Percentiles rank a stretch among this genome's conserved stretches.
Conservation (phyloP, 2,113 vertebrate genomes). For the Polypterus bichir region DNA sequence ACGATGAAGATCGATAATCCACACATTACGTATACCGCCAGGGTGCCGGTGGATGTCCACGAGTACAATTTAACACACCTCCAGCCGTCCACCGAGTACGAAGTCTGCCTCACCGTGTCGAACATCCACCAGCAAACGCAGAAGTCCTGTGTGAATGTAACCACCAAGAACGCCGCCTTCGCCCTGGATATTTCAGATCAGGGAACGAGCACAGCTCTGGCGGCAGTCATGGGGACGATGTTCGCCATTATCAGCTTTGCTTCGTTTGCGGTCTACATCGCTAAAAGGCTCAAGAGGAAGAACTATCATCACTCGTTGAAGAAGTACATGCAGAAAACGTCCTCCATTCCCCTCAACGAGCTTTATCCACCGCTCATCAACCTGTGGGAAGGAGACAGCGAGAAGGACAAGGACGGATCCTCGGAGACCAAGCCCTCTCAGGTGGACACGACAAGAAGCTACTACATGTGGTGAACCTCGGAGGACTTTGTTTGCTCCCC, state of each 20-base stretch:
- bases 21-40: conserved; percentile 88
- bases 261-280: conserved; percentile 66
- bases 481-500: conserved; percentile 49
- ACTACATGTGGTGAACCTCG: conserved; percentile 94
- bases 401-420: conserved; percentile 86
- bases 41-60: conserved; percentile 87
- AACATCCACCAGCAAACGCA: conserved; percentile 83
- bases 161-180: conserved; percentile 75
- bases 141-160: conserved; percentile 87
- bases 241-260: conserved; percentile 79
- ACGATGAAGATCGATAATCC: conserved; percentile 97
- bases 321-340: conserved; percentile 98
- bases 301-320: conserved; percentile 94
- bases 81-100: conserved; percentile 86
- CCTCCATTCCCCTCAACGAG: conserved; percentile 91
- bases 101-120: conserved; percentile 88
- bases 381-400: conserved; percentile 89
- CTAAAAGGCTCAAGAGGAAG: conserved; percentile 86
- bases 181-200: conserved; percentile 71
- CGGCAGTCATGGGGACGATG: conserved; percentile 82
- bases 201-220: conserved; percentile 76
- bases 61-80: conserved; percentile 93
- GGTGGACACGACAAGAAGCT: conserved; percentile 96
- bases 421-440: conserved; percentile 77
- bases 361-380: conserved; percentile 95